Conservation (phyloP, 2,113 vertebrate genomes). For the Lagenorhynchus albirostris region DNA sequence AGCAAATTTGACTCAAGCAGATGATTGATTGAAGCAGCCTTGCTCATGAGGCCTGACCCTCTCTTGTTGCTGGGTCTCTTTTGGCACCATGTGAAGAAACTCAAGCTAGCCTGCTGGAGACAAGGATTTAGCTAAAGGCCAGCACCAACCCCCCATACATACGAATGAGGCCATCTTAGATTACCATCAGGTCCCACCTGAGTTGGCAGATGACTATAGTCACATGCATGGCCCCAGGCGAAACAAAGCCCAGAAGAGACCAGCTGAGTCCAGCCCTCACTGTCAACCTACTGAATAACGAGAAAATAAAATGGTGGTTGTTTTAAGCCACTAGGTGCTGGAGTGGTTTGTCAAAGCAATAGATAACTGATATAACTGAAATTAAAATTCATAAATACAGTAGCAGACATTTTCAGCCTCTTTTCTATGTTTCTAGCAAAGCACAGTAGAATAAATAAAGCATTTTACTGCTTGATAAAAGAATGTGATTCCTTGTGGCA, state of each 20-base stretch:
- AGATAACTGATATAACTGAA: neutral
- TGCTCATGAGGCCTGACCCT: neutral
- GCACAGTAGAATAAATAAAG: neutral
- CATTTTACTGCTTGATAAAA: conserved; percentile 1
- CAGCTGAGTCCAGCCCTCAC: neutral
- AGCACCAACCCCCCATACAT: neutral
- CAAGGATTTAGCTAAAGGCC: neutral
- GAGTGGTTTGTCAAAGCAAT: neutral
- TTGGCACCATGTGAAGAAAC: neutral
- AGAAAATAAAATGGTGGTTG: neutral
- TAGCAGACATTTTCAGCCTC: neutral
- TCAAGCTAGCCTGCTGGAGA: neutral
- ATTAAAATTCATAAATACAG: conserved; percentile 2
- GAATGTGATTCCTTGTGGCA: neutral
- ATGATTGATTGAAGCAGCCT: neutral
- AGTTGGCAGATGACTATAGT: neutral
- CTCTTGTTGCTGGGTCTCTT: neutral
- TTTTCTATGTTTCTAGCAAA: conserved; percentile 33
- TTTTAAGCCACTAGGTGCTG: neutral
- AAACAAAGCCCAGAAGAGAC: neutral
- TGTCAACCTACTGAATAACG: neutral
- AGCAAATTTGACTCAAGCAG: conserved; percentile 14
- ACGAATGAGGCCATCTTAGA: neutral
- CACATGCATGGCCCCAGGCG: neutral
- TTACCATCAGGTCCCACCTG: neutral